phyloP scores from a whole-genome alignment of 2,888 invertebrate genomes.

The Andrena bicolor region DNA sequence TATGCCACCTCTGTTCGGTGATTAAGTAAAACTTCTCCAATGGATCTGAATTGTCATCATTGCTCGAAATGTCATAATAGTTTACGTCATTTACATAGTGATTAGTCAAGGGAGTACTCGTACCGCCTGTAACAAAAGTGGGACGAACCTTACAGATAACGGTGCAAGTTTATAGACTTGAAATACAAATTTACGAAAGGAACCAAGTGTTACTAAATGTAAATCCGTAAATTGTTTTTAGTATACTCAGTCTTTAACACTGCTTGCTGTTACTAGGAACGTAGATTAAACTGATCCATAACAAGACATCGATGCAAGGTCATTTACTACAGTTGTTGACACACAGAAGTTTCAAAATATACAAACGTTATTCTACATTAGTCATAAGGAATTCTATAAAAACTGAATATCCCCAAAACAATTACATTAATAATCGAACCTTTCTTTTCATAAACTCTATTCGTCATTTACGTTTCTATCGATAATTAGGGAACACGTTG shows the following conservation, averaged over 20 bases:
- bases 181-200: no score
- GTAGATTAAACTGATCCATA: background rate
- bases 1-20: conserved; percentile 79
- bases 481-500: background rate
- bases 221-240: no score
- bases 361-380: background rate
- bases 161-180: no score
- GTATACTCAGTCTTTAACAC: background rate
- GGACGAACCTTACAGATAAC: background rate
- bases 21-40: conserved; percentile 79
- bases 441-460: background rate
- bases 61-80: conserved; percentile 71
- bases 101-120: conserved; percentile 73
- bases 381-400: background rate
- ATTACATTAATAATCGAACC: background rate
- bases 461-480: background rate
- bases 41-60: conserved; percentile 72
- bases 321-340: background rate
- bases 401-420: background rate
- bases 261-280: background rate
- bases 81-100: conserved; percentile 74
- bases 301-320: background rate
- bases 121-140: conserved; percentile 72
- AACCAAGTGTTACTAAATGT: no score
- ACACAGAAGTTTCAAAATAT: background rate